Evolutionary conservation across 1,140 invertebrate genomes (phyloP), one percentile per base, ranked within the genome.

Genomic region (Pristionchus pacificus): DNA sequence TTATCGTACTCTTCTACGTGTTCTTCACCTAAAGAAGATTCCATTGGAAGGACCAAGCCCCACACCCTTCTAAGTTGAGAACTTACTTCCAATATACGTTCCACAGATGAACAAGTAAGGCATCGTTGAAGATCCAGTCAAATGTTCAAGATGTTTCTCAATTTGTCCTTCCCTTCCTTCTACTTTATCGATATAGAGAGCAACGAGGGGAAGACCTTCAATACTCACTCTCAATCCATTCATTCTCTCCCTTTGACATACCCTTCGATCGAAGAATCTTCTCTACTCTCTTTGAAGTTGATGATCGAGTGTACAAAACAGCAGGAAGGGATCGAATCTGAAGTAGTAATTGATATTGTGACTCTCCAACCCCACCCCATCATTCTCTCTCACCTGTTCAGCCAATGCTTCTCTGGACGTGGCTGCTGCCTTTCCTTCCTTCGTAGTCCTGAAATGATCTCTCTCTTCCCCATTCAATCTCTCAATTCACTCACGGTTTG

Each of bases 71-170:
- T 14, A 58, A 15, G 14, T 65, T 1, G 19, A 60, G 0, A 27
- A 73, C 74, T 65, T 62, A 80, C 81, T 83, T 74, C 80, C 80
- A 65, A 83, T 83, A 65, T 83, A 83, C 14, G 81, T 83, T n/a
- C 82, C 82, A 67, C 81, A 83, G 72, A 83, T 84, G 60, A 83
- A 83, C 15, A 83, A 65, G 49, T 84, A 83, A 10, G 82, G 81
- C 30, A 84, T 24, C n/a, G 77, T 80, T 14, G 78, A 75, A 67
- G 80, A 79, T 27, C 80, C 81, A 25, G 81, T 83, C 61, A 83
- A 65, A 57, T 84, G 77, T 32, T 80, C 70, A 27, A 83, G 67
- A 68, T 82, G 75, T 30, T 72, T 67, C 61, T 81, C 69, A 19
- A 84, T 80, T 13, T 68, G 49, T 33, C 71, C 72, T 25, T 24